These are phyloP conservation scores for Zygaena filipendulae DNA, from an alignment of 2,888 invertebrate genomes.

Conservation along the genomic window DNA sequence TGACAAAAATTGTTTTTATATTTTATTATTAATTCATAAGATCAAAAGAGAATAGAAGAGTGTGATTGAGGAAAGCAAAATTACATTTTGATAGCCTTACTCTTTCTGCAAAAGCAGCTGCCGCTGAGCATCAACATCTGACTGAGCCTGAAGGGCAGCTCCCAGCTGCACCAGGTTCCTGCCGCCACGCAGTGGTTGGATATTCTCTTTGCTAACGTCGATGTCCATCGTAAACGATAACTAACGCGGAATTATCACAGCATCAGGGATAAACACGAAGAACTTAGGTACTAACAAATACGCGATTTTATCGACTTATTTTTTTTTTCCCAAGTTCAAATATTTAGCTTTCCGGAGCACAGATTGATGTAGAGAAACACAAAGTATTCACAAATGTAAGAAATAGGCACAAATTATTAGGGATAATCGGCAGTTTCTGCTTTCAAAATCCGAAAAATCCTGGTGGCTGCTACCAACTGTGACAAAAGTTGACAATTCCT, in stretches of 20 bases:
- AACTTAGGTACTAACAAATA: conserved; percentile 39
- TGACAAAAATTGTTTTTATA: too few species aligned
- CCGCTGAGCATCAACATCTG: conserved; percentile 74
- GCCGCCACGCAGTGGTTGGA: conserved; percentile 91
- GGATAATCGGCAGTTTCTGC: too few species aligned
- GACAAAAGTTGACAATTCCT: conserved; percentile 40
- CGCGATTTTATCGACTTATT: too few species aligned
- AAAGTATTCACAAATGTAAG: too few species aligned
- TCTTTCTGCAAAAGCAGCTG: conserved; percentile 75
- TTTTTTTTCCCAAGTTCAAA: conserved; percentile 19
- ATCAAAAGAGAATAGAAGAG: too few species aligned
- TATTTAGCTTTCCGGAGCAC: conserved; percentile 37
- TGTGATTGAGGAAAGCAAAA: too few species aligned
- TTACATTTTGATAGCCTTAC: conserved; percentile 65
- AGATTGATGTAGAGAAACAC: too few species aligned
- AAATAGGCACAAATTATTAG: too few species aligned
- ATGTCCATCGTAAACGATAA: conserved; percentile 73
- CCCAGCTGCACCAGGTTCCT: conserved; percentile 83
- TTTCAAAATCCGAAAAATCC: conserved; percentile 48
- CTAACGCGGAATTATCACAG: conserved; percentile 42
- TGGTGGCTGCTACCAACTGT: conserved; percentile 53
- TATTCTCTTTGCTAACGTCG: conserved; percentile 91
- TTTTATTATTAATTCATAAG: too few species aligned
- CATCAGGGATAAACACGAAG: conserved; percentile 53
- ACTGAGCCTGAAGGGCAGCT: conserved; percentile 82